A percentile compares a stretch with the other conserved stretches of the same genome.
Evolutionary conservation across 1,140 invertebrate genomes (phyloP).

Genomic region (Drosophila ercepeae): DNA sequence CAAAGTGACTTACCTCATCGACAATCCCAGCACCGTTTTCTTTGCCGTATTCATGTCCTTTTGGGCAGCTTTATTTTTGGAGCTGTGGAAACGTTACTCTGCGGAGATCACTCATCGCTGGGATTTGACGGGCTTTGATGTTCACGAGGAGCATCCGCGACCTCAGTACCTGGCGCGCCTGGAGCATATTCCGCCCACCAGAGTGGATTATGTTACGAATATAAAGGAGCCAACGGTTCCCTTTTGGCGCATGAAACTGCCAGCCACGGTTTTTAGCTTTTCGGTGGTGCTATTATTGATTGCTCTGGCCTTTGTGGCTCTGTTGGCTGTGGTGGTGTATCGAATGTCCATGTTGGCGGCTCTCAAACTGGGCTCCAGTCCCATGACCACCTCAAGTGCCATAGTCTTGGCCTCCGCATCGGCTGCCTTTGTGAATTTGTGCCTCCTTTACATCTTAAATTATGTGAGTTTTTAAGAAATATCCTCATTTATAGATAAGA

Average conservation of each 20-base stretch:
- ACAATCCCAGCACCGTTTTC: conserved; percentile 96
- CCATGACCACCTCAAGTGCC: conserved; percentile 89
- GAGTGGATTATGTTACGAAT: conserved; percentile 89
- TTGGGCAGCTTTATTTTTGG: conserved; percentile 95
- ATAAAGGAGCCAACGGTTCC: conserved; percentile 92
- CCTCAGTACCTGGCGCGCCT: conserved; percentile 91
- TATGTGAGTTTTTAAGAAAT: conserved; percentile 86
- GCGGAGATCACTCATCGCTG: conserved; percentile 95
- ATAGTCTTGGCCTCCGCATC: conserved; percentile 93
- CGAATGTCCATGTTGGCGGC: conserved; percentile 94
- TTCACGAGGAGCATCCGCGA: conserved; percentile 94
- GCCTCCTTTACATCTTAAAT: conserved; percentile 94
- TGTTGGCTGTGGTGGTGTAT: conserved; percentile 96
- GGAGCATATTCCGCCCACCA: conserved; percentile 88
- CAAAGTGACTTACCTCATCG: conserved; percentile 96
- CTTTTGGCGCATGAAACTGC: conserved; percentile 94
- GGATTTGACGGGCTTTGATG: conserved; percentile 94
- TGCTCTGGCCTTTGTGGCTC: conserved; percentile 91
- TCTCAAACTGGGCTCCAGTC: conserved; percentile 86
- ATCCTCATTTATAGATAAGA: not conserved
- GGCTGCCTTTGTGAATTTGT: conserved; percentile 93
- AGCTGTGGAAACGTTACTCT: conserved; percentile 97
- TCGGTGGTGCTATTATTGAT: conserved; percentile 93
- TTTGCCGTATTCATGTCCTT: conserved; percentile 99
- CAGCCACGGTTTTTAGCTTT: conserved; percentile 92